phyloP scores from a whole-genome alignment of 2,888 invertebrate species.

The Imbricaverruca yamaguchii region DNA sequence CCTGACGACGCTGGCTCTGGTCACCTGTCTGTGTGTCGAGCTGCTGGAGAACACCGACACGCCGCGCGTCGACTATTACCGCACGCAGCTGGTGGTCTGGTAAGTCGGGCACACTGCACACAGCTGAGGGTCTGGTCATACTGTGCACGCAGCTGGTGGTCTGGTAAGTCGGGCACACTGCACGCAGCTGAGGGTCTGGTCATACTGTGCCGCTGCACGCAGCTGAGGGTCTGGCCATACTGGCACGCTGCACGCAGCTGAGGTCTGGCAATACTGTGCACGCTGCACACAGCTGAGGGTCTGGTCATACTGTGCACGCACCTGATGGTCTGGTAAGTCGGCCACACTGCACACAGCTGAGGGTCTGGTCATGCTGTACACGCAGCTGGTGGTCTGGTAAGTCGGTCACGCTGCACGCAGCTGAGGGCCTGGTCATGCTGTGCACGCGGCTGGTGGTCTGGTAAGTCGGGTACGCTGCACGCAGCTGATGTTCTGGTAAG shows the following conservation, averaged over 20 bases:
- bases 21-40: conserved; percentile 84
- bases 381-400: background rate
- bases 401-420: background rate
- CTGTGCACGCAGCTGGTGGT: background rate
- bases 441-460: background rate
- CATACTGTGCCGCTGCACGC: too few species aligned
- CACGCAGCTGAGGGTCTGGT: too few species aligned
- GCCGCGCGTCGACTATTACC: conserved; percentile 28
- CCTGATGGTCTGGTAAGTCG: conserved; percentile 31
- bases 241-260: too few species aligned
- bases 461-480: too few species aligned
- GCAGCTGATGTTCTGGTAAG: too few species aligned
- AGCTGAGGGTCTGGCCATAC: background rate
- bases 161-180: background rate
- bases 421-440: too few species aligned
- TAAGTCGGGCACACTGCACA: conserved; percentile 28
- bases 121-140: conserved; percentile 30
- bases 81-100: conserved; percentile 30
- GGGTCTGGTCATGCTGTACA: conserved; percentile 26
- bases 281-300: background rate
- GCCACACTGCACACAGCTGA: conserved; percentile 28
- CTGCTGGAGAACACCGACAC: conserved; percentile 52
- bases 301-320: conserved; percentile 26
- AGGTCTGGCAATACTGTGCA: too few species aligned
- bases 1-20: conserved; percentile 70